These are phyloP conservation scores for Plagodis dolabraria DNA, from an alignment of 2,888 invertebrate species.

Conservation along the genomic window DNA sequence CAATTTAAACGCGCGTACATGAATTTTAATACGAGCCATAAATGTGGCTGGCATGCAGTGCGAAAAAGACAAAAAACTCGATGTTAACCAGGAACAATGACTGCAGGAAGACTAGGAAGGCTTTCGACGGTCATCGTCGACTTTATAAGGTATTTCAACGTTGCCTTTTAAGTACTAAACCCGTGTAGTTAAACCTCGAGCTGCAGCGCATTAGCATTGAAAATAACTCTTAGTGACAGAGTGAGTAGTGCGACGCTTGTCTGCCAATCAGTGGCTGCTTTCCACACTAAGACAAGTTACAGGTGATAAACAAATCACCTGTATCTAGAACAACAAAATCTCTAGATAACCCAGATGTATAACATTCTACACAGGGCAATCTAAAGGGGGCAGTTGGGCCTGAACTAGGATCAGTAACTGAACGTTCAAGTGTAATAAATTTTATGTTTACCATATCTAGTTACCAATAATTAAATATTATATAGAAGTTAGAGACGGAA, in stretches of 20 bases:
- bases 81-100: constrained; percentile 48
- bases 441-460: constrained; percentile 43
- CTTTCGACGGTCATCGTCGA: constrained; percentile 33
- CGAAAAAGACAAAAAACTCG: constrained; percentile 49
- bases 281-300: constrained; percentile 24
- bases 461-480: constrained; percentile 49
- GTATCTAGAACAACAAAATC: constrained; percentile 43
- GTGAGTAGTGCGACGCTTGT: constrained; percentile 32
- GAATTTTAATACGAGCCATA: constrained; percentile 65
- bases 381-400: constrained; percentile 5
- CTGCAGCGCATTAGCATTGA: constrained; percentile 28
- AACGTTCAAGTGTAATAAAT: constrained; percentile 32
- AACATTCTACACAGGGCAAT: constrained; percentile 4
- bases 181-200: constrained; percentile 4
- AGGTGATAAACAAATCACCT: constrained; percentile 33
- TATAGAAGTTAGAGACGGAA: constrained; percentile 42
- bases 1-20: constrained; percentile 58
- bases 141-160: constrained; percentile 18
- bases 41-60: constrained; percentile 40
- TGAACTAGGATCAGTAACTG: constrained; percentile 25
- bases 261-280: constrained; percentile 33
- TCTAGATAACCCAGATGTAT: constrained; percentile 31
- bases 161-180: constrained; percentile 14
- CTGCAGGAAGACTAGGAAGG: constrained; percentile 47
- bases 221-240: constrained; percentile 32